Evolutionary conservation across 2,797 vertebrate species (phyloP).

Genomic region (Brachymystax lenok): DNA sequence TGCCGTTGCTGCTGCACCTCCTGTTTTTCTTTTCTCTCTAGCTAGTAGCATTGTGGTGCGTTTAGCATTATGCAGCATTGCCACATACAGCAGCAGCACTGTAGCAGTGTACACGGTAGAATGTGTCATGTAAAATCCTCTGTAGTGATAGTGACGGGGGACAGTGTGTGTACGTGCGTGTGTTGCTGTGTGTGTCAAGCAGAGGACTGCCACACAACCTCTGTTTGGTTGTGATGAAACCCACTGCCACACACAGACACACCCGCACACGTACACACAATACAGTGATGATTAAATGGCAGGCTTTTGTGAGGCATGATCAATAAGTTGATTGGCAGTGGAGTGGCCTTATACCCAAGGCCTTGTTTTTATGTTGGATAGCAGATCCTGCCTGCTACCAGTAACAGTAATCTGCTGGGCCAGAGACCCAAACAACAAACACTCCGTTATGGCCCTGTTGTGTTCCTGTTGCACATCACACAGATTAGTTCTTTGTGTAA

Average conservation of each 20-base stretch:
- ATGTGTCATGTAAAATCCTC: constrained; percentile 76
- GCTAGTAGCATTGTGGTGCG: constrained; percentile 36
- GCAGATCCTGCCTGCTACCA: constrained; percentile 50
- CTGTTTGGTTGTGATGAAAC: constrained; percentile 73
- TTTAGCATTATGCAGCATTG: constrained; percentile 72
- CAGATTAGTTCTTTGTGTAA: not conserved
- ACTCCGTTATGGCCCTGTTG: not conserved
- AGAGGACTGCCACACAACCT: too few relatives aligned
- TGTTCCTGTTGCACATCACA: constrained; percentile 1
- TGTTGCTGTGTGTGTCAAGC: constrained; percentile 28
- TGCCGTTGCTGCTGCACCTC: constrained; percentile 33
- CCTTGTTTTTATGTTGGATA: constrained; percentile 73
- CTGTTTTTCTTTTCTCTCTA: constrained; percentile 11
- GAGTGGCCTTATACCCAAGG: constrained; percentile 66
- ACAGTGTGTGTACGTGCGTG: not conserved
- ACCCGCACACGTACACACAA: constrained; percentile 57
- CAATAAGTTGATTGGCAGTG: constrained; percentile 58
- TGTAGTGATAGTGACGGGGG: constrained; percentile 66
- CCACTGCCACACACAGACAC: constrained; percentile 41
- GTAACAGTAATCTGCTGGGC: constrained; percentile 55
- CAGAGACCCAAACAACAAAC: constrained; percentile 46
- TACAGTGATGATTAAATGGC: constrained; percentile 56
- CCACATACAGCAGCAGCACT: constrained; percentile 64
- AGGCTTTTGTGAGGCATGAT: constrained; percentile 71
- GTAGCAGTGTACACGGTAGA: constrained; percentile 72